Base-by-base conservation (phyloP, 2,888 invertebrate species). In the Candidula unifasciata region DNA sequence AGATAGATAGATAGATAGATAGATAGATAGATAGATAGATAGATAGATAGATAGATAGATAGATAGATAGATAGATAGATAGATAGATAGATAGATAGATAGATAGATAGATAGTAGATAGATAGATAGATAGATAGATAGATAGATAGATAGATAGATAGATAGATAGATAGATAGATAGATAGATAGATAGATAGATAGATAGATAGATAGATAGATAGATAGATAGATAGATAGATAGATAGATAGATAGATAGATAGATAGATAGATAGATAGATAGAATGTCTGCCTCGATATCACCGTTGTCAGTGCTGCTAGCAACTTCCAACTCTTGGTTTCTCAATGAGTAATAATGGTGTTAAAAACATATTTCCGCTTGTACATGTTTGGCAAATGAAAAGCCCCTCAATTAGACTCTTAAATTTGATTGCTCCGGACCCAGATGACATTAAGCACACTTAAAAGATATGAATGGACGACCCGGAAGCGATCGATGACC, bases 371-470 rank as follows among this genome's bases (percentile, higher is more conserved):
- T n/a, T 27, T 74, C 33, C 27, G 73, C 44, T 60, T 37, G 27
- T 79, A 64, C 77, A 77, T 33, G 60, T 77, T 78, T 68, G 52
- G 37, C 80, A 68, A 80, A 80, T 68, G 68, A 68, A 57, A 27
- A 52, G 52, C 68, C 68, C 66, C 44, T 68, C 68, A 80, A 80
- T 80, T 80, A 68, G 80, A 80, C 52, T 68, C 68, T 80, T 52
- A 68, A 68, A 80, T 80, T 80, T 13, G 80, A 80, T 80, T 80
- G 80, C 52, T 6, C 52, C 18, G 80, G 44, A 21, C 21, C 0
- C 33, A 44, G 30, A 30, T 80, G 80, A 80, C 80, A 68, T 52
- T 10, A 52, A 52, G 69, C 52, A 69, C 68, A 52, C 68, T 68
- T 52, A 68, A 69, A 30, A 54, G 69, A 66, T 68, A 54, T 80